Evolutionary conservation across 2,888 invertebrate genomes (phyloP).

Genomic region (Drosophila stalkeri): DNA sequence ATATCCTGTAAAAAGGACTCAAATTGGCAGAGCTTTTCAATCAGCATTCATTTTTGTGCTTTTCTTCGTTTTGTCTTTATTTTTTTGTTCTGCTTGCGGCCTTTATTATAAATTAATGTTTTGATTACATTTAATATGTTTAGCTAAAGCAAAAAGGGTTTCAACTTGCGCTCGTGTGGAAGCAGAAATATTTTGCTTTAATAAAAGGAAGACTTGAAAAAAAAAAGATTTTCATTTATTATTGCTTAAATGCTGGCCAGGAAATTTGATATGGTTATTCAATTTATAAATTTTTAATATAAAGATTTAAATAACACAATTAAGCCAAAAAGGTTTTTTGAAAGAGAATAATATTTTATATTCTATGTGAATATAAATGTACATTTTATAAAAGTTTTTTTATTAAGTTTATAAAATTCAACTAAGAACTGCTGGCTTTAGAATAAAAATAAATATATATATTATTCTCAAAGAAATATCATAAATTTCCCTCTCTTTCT

Average conservation of each 20-base stretch:
- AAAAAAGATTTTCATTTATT: background rate
- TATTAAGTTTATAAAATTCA: background rate
- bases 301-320: background rate
- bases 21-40: accelerated
- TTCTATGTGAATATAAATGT: background rate
- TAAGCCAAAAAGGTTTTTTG: background rate
- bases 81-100: background rate
- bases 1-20: background rate
- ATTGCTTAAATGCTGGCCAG: background rate
- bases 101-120: constrained; percentile 2
- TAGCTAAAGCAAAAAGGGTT: background rate
- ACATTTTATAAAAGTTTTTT: background rate
- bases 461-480: background rate
- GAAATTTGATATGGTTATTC: background rate
- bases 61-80: background rate
- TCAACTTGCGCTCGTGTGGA: background rate
- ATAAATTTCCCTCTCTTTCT: background rate
- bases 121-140: constrained; percentile 2
- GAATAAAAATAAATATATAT: background rate
- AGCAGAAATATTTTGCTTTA: background rate
- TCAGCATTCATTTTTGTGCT: background rate
- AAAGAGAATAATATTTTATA: background rate
- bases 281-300: background rate
- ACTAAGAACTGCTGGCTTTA: background rate
- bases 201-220: background rate